A percentile compares a stretch with the other conserved stretches of the same genome.
Conservation (phyloP, 1,140 invertebrate genomes). For the Physella acuta region DNA sequence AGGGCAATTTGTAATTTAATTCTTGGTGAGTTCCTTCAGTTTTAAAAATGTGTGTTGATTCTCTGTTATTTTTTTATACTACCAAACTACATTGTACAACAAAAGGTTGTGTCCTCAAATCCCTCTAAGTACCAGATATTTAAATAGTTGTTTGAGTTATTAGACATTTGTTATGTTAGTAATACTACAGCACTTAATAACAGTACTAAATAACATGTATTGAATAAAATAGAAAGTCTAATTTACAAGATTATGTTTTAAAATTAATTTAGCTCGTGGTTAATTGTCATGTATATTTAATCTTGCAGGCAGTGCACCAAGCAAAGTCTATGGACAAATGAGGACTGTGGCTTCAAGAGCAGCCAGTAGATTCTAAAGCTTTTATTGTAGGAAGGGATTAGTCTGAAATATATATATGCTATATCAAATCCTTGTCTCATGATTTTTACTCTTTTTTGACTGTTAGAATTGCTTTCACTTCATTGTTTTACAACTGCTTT, state of each 20-base stretch:
- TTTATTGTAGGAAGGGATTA: no score
- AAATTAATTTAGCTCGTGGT: background rate
- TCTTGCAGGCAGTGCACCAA: slow-evolving; percentile 75
- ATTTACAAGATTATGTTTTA: background rate
- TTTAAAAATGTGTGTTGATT: no score
- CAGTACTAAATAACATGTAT: background rate
- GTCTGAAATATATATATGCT: no score
- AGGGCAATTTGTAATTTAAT: slow-evolving; percentile 97
- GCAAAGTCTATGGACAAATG: slow-evolving; percentile 93
- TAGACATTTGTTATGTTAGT: background rate
- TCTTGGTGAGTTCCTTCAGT: slow-evolving; percentile 67
- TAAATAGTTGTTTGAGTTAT: background rate
- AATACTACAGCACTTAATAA: background rate
- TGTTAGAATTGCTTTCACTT: no score
- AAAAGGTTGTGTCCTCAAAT: background rate
- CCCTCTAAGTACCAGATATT: background rate
- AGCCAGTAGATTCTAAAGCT: slow-evolving; percentile 17
- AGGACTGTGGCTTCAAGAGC: slow-evolving; percentile 67
- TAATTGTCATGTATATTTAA: background rate
- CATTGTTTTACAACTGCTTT: no score
- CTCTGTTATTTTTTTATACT: no score
- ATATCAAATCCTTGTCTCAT: no score
- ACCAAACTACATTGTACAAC: no score
- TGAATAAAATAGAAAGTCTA: background rate
- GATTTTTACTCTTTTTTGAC: no score